Evolutionary conservation across 2,888 invertebrate species (phyloP), one percentile per base, ranked within the genome.

Genomic region (Drepana falcataria): DNA sequence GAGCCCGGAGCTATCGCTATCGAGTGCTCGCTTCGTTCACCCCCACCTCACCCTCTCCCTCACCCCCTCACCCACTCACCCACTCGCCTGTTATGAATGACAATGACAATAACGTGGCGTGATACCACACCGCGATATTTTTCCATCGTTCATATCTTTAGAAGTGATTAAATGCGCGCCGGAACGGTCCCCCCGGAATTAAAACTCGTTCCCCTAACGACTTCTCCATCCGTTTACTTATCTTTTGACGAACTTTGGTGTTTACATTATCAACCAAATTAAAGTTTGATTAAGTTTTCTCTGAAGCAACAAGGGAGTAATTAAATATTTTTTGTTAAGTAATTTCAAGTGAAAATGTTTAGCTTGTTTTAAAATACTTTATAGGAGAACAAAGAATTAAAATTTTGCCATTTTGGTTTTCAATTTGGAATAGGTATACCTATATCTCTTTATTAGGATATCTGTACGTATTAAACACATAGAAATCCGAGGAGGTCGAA

Each of bases 31-130:
- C 63, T 51, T 57, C 62, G 59, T 34, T 52, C 53, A 44, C 53
- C 47, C 40, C 53, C 67, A 65, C 65, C 68, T 59, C 61, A 41
- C 55, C 59, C 60, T 54, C 63, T 33, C 53, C 48, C 65, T 41
- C 66, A 55, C 57, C 48, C 53, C 64, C 57, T 58, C 61, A 51
- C 67, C 59, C 59, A 44, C 54, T 59, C 64, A 56, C 74, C 66
- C 70, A 66, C 71, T 61, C 67, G 67, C 71, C 76, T 73, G 85
- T 85, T 87, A 88, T 91, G 87, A 90, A 90, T 88, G 89, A 90
- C 89, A 90, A 89, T 89, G 89, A 90, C 89, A 90, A 89, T 89
- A 87, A 80, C 83, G 83, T 79, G 76, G 79, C 79, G 81, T 78
- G 81, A 83, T 84, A 84, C 80, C 79, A 83, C 75, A 74, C 79